phyloP scores from a whole-genome alignment of 2,113 vertebrate species.

The Petaurus breviceps region DNA sequence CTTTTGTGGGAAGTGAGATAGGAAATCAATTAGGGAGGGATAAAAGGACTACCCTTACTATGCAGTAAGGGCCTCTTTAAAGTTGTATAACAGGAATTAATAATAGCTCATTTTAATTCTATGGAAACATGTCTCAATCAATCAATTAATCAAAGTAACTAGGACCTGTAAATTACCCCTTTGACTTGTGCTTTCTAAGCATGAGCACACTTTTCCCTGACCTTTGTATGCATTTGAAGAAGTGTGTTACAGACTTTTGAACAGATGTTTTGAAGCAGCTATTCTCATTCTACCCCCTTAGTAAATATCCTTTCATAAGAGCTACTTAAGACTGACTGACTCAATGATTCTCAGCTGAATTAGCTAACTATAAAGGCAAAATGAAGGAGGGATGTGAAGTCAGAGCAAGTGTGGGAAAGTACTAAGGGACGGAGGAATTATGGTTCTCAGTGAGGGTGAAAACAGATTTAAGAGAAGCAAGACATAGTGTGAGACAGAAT shows the following conservation, averaged over 20 bases:
- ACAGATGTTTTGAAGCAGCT: neutral
- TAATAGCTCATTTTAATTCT: neutral
- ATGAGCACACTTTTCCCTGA: neutral
- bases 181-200: neutral
- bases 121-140: neutral
- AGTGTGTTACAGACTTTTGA: neutral
- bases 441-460: too few relatives aligned
- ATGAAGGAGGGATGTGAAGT: neutral
- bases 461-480: too few relatives aligned
- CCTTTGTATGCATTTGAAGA: neutral
- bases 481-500: too few relatives aligned
- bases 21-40: neutral
- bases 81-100: neutral
- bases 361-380: neutral
- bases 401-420: neutral
- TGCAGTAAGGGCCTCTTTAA: neutral
- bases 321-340: neutral
- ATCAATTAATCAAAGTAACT: neutral
- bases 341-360: neutral
- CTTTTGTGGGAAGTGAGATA: neutral
- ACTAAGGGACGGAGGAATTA: too few relatives aligned
- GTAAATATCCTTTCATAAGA: neutral
- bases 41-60: neutral
- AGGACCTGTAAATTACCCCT: neutral
- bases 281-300: neutral